Base-by-base conservation (phyloP, 2,113 vertebrate species). In the Hippocampus comes region DNA sequence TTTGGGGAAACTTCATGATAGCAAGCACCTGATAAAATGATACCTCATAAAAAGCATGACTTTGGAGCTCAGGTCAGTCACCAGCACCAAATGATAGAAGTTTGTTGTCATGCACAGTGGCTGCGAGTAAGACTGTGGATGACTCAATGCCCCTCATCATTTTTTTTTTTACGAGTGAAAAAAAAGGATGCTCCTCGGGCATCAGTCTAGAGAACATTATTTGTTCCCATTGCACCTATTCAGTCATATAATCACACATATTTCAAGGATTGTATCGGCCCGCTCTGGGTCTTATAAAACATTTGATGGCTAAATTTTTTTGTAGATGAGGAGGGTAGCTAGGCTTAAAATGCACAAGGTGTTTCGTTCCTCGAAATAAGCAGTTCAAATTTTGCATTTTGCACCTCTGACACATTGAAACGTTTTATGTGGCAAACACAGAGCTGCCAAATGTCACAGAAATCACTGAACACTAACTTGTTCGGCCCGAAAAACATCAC, bases 201-300 rank as follows among this genome's bases (percentile, higher is more conserved):
- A 71, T 51, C 5, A 12, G 56, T 64, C 76, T 15, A 57, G 48
- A 67, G 17, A 5, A 61, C 59, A 42, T 63, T 65, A 63, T 63
- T 73, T 63, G 42, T 71, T 80, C 71, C 72, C 79, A 56, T 66
- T n/a, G 70, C 67, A 79, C 67, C 82, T 80, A 74, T 85, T 84
- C 72, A 81, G 74, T 66, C 20, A 25, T 49, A 18, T 71, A 59
- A 69, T 77, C 70, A 71, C 71, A 57, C 48, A 12, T 64, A 71
- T 78, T 75, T 80, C 60, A 75, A 59, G 68, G 53, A 30, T 34
- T 18, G 14, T 61, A 18, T 30, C 15, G 27, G 25, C 5, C 59
- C 15, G 51, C 68, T 18, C 23, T 43, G 43, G 42, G 1, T 46
- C 42, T 30, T 48, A 21, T 43, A 53, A 20, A 48, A 56, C 34